A percentile compares a stretch with the other conserved stretches of the same genome.
phyloP scores from a whole-genome alignment of 2,888 invertebrate genomes.

The Orthosia gracilis region DNA sequence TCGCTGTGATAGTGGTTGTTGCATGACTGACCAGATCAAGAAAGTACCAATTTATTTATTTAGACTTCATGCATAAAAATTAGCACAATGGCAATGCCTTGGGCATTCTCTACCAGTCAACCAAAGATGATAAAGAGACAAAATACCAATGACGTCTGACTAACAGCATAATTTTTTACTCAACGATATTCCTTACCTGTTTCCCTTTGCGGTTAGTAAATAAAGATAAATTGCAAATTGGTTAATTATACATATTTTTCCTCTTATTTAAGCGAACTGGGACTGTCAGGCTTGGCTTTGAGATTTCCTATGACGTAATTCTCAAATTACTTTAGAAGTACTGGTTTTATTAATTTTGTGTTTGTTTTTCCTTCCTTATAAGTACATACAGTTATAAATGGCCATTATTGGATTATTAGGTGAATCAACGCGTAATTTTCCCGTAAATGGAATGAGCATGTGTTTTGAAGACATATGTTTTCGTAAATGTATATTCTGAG shows the following conservation, averaged over 20 bases:
- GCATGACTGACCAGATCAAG: too few relatives aligned
- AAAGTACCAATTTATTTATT: too few relatives aligned
- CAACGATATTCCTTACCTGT: slow-evolving; percentile 19
- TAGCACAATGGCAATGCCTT: too few relatives aligned
- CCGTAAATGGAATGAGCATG: neutral
- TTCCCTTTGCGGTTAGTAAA: slow-evolving; percentile 47
- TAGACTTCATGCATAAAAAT: too few relatives aligned
- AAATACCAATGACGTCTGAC: slow-evolving; percentile 11
- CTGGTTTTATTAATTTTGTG: neutral
- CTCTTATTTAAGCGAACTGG: slow-evolving; percentile 12
- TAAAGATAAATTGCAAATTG: slow-evolving; percentile 35
- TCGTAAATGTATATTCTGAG: neutral
- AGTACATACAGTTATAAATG: neutral
- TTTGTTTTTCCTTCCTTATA: slow-evolving; percentile 49
- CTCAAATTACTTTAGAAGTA: slow-evolving; percentile 37
- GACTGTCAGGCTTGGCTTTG: neutral
- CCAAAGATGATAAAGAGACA: too few relatives aligned
- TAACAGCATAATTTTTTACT: neutral
- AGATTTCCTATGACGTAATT: slow-evolving; percentile 44
- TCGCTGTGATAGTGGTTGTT: neutral
- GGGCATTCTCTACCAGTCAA: too few relatives aligned
- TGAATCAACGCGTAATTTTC: neutral
- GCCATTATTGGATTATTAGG: neutral
- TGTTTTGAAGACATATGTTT: neutral
- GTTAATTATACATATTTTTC: slow-evolving; percentile 32